These are phyloP conservation scores for Aphidoletes aphidimyza DNA, from an alignment of 2,888 invertebrate species.

Conservation along the genomic window DNA sequence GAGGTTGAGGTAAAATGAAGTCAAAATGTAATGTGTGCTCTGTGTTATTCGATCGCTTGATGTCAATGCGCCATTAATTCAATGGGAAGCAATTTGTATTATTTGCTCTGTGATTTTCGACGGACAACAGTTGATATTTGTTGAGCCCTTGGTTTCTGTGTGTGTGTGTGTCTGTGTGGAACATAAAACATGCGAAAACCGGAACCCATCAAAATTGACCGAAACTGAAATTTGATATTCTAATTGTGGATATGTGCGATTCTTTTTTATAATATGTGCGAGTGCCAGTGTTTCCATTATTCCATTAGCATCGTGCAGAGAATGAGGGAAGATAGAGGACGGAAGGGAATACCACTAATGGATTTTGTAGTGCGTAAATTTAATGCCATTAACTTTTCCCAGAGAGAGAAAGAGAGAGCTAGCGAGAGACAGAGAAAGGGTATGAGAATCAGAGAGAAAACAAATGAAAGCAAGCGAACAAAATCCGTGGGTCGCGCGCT, in stretches of 20 bases:
- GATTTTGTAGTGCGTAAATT: conserved; percentile 27
- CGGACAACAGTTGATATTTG: neutral
- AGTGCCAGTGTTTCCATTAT: neutral
- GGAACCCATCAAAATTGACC: conserved; percentile 23
- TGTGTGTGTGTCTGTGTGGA: no score
- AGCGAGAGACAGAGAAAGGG: no score
- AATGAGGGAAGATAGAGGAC: neutral
- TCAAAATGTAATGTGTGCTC: no score
- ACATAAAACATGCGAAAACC: no score
- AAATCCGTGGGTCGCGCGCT: neutral
- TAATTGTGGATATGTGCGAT: neutral
- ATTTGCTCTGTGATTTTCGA: neutral
- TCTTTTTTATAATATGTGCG: neutral
- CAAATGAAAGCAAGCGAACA: neutral
- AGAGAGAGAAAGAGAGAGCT: no score
- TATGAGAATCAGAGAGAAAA: no score
- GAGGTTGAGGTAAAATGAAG: no score
- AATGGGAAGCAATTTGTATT: neutral
- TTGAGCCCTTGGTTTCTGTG: no score
- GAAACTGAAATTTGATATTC: conserved; percentile 26
- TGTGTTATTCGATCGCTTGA: no score
- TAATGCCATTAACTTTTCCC: conserved; percentile 30
- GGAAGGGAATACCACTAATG: neutral
- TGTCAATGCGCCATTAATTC: no score
- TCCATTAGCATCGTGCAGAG: neutral